Conservation (phyloP, 2,113 vertebrate genomes). For the Hiodon alosoides region DNA sequence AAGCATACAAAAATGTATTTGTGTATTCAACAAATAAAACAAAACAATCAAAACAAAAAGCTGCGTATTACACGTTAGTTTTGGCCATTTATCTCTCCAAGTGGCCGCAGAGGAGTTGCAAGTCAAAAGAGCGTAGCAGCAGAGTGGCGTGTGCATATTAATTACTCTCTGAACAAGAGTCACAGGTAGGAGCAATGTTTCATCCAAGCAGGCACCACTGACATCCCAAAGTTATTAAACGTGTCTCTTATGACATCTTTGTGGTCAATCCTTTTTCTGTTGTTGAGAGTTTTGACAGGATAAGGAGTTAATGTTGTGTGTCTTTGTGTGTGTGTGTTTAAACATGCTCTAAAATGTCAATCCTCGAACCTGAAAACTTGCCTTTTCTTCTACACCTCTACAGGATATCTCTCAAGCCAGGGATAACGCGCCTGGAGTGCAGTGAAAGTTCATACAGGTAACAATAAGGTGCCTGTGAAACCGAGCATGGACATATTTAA, state of each 20-base stretch:
- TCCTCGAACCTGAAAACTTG: background rate
- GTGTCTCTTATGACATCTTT: background rate
- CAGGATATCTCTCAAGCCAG: background rate
- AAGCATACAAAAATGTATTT: no score
- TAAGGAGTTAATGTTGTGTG: background rate
- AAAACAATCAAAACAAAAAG: no score
- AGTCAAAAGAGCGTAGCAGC: background rate
- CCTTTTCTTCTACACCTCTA: background rate
- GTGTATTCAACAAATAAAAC: no score
- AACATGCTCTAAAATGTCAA: background rate
- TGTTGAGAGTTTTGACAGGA: background rate
- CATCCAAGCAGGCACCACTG: background rate
- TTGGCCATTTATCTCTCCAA: background rate
- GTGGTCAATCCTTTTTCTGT: conserved; percentile 1
- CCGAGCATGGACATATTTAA: background rate
- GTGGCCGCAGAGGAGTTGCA: background rate
- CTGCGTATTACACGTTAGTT: no score
- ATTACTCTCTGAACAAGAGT: background rate
- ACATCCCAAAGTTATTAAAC: conserved; percentile 5
- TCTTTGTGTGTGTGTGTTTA: background rate
- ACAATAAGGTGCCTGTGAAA: background rate
- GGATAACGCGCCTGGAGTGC: background rate
- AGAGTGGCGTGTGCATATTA: background rate
- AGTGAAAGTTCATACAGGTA: background rate
- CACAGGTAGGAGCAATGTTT: background rate